Evolutionary conservation across 1,140 invertebrate genomes (phyloP), one percentile per base, ranked within the genome.

Genomic region (Mactra quadrangularis): DNA sequence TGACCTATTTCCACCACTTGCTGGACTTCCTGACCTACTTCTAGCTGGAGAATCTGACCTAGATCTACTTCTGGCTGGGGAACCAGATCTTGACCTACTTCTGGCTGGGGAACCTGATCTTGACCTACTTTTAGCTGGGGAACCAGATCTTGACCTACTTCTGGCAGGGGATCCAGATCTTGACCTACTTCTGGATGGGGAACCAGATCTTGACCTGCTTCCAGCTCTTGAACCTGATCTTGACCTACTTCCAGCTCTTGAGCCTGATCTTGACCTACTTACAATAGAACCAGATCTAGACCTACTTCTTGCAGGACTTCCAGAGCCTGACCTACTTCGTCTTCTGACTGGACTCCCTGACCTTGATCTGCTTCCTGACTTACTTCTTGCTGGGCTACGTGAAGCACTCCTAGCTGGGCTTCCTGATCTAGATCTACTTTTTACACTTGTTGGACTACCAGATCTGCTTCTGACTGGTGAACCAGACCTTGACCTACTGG

Each of bases 261-360:
- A 76, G 7, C 74, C 76, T 47, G 53, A 60, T 41, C 76, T n/a
- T 64, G 75, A 66, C 60, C 75, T 77, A 47, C 41, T 76, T 62
- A 31, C 29, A 15, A 33, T 25, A 17, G 31, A 66, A 9, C 71
- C 47, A n/a, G 66, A 71, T 27, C 3, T 2, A 27, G 70, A 72
- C 29, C 70, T 72, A 72, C 70, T 76, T 76, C 72, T 57, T 27
- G 22, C 38, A 27, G 33, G 27, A 45, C 53, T 45, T 64, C 45
- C 59, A 25, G 75, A 78, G 11, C 59, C 38, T 68, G 76, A 68
- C 50, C 76, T 78, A 35, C 47, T 78, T 53, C 33, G 27, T 53
- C 35, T 33, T 17, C 76, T 78, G n/a, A 31, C 62, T 41, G 60
- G 60, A 52, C 74, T 76, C 15, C 60, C 60, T 22, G 75, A 78